Evolutionary conservation across 2,888 invertebrate genomes (phyloP), one percentile per base, ranked within the genome.

Genomic region (Dexiosoma caninum): DNA sequence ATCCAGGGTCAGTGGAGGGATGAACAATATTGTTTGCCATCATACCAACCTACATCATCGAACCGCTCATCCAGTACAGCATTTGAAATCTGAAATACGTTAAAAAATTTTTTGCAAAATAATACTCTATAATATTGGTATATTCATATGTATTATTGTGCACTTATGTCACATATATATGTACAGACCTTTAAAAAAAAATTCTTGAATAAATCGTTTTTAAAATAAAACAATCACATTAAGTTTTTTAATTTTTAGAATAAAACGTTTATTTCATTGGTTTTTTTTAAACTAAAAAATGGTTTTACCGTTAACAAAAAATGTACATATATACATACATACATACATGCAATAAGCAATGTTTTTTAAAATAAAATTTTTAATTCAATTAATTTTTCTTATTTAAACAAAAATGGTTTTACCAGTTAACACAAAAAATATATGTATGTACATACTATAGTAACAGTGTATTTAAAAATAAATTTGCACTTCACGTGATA

Each of bases 161-260:
- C 23, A 49, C 21, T 49, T 49, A 49, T 49, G 49, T 49, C 23
- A 49, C 49, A 49, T 49, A 49, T 23, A 49, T 49, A 49, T n/a
- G 23, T 49, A 49, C 49, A 49, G 19, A 44, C 44, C 44, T 9
- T 44, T 44, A 44, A 44, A 44, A 44, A n/a, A n/a, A n/a, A n/a
- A n/a, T n/a, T n/a, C n/a, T n/a, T n/a, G n/a, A n/a, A n/a, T n/a
- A n/a, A n/a, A n/a, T n/a, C n/a, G n/a, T n/a, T n/a, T n/a, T n/a
- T n/a, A 44, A 44, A 49, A 49, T 49, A 49, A 49, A 49, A 23
- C 49, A 51, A 51, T 27, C 27, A 51, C 27, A 27, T 51, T 51
- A 51, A 51, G 27, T 51, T 51, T 51, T 51, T 51, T 51, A 5
- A 51, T 51, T 51, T 51, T 51, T n/a, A 51, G 30, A 51, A 51